Base-by-base conservation (phyloP, 1,140 invertebrate species). In the Tetraneura akinire region DNA sequence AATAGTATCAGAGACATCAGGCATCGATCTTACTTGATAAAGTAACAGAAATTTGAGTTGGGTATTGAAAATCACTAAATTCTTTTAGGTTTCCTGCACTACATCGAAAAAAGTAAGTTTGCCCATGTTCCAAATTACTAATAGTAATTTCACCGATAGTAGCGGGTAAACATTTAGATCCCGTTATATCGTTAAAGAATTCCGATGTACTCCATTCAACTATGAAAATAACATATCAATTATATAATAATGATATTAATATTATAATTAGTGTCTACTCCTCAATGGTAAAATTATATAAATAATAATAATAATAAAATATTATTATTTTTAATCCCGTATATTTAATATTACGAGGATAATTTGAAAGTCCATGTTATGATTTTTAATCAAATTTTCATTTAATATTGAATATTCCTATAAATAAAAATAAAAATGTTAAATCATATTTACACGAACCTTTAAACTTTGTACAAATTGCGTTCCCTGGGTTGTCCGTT, bases 71-170 rank as follows among this genome's bases (percentile, higher is more conserved):
- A n/a, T 88, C 87, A 57, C 95, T 94, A 88, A 91, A 98, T 16
- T 95, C 96, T 84, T 94, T 94, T n/a, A 96, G 88, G 85, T 98
- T 98, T 64, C 95, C 93, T 76, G 91, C 91, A 23, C 91, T 89
- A 0, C 93, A 94, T 73, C 95, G 88, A 83, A 98, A 94, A 86
- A 92, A 95, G 86, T 97, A 98, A 80, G 91, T 89, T 37, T 91
- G 89, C 9, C 95, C 95, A 81, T 95, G 91, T 3, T 89, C 90
- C 49, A 98, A 86, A 81, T 86, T 86, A n/a, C 87, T 86, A 57
- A 91, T 86, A 51, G 85, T 84, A 80, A 88, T 87, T 81, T 90
- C 88, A 57, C 87, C 85, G 80, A 88, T 87, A 78, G 88, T 88
- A 62, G 90, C 86, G 51, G 94, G 92, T 1, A 90, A 86, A 55